Percentiles rank a stretch among this genome's conserved stretches.
Evolutionary conservation across 2,113 vertebrate species (phyloP).

Genomic region (Dermatemys mawii): DNA sequence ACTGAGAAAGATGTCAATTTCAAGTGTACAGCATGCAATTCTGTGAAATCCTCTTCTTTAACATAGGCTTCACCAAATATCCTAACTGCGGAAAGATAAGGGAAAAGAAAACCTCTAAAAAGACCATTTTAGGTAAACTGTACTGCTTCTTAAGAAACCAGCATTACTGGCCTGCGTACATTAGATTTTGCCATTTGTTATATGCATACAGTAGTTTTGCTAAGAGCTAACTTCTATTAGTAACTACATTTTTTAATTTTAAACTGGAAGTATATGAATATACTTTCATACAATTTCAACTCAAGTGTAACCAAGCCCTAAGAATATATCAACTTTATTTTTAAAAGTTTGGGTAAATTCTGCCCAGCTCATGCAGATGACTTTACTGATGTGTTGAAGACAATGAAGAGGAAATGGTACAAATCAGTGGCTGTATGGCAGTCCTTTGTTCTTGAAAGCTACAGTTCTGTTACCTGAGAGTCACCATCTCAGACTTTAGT

Average conservation of each 20-base stretch:
- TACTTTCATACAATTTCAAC: constrained; percentile 54
- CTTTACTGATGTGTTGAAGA: constrained; percentile 36
- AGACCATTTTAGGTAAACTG: constrained; percentile 57
- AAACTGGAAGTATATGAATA: constrained; percentile 60
- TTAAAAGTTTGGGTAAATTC: constrained; percentile 56
- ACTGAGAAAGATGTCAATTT: constrained; percentile 77
- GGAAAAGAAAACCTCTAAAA: constrained; percentile 56
- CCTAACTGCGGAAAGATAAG: constrained; percentile 72
- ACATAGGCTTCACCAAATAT: constrained; percentile 74
- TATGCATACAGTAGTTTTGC: constrained; percentile 73
- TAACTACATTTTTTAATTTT: constrained; percentile 68
- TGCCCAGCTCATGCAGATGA: constrained; percentile 32
- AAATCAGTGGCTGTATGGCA: neutral
- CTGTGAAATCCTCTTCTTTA: constrained; percentile 62
- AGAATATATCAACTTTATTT: constrained; percentile 56
- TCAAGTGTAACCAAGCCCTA: too few species aligned
- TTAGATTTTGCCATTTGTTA: constrained; percentile 75
- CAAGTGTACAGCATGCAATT: constrained; percentile 61
- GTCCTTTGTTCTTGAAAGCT: constrained; percentile 27
- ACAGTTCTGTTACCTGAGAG: neutral
- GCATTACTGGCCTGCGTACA: constrained; percentile 67
- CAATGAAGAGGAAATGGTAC: constrained; percentile 45
- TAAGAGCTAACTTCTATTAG: constrained; percentile 74
- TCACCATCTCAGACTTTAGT: neutral
- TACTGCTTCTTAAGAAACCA: constrained; percentile 75